These are phyloP conservation scores for Hippocampus zosterae DNA, from an alignment of 2,113 vertebrate species.

Conservation along the genomic window DNA sequence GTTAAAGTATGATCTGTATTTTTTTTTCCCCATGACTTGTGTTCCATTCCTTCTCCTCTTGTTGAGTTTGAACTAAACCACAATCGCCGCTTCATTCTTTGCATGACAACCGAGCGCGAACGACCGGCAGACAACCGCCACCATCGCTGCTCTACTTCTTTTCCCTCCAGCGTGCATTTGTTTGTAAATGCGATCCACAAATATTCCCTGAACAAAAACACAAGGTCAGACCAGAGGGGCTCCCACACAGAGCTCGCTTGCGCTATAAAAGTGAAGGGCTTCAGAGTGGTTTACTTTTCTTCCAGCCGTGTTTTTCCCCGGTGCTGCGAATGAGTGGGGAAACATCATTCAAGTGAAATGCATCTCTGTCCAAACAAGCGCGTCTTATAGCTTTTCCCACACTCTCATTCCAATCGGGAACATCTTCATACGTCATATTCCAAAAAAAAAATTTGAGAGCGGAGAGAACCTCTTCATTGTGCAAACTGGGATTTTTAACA, in stretches of 20 bases:
- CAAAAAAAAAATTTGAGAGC: background rate
- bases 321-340: constrained; percentile 14
- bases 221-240: constrained; percentile 11
- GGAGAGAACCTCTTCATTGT: background rate
- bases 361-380: constrained; percentile 38
- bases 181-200: constrained; percentile 36
- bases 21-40: background rate
- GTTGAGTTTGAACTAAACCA: background rate
- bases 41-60: background rate
- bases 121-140: background rate
- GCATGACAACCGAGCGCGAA: background rate
- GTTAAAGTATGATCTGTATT: too few relatives aligned
- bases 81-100: background rate
- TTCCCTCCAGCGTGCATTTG: constrained; percentile 21
- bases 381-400: constrained; percentile 20
- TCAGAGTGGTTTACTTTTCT: constrained; percentile 20
- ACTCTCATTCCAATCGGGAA: constrained; percentile 7
- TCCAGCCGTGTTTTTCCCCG: constrained; percentile 2
- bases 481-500: background rate
- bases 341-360: constrained; percentile 31
- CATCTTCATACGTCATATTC: background rate
- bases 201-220: constrained; percentile 20
- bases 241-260: background rate
- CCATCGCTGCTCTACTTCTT: constrained; percentile 9
- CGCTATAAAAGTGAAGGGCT: background rate